Evolutionary conservation across 2,797 vertebrate genomes (phyloP).

Genomic region (Peromyscus attwateri): DNA sequence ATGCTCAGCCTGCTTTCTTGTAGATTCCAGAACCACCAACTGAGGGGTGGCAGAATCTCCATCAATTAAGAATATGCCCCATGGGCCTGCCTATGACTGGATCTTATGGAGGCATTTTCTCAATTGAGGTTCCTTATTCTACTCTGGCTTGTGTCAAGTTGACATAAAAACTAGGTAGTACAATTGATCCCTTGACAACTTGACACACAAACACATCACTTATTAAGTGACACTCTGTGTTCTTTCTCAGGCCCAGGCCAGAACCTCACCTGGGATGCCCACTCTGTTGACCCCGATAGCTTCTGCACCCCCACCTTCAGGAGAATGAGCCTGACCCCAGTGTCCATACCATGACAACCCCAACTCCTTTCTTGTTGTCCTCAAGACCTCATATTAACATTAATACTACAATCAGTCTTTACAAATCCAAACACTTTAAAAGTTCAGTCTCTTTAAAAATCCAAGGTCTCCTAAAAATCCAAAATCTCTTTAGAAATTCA

Average conservation of each 20-base stretch:
- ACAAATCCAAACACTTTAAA: not conserved
- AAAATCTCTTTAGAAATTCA: not conserved
- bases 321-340: conserved; percentile 36
- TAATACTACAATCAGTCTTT: not conserved
- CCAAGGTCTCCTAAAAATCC: not conserved
- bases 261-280: conserved; percentile 15
- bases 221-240: not conserved
- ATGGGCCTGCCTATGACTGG: not conserved
- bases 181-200: not conserved
- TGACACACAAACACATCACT: not conserved
- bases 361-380: not conserved
- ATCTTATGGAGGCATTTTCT: not conserved
- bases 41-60: not conserved
- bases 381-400: not conserved
- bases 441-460: not conserved
- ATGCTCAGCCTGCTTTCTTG: not conserved
- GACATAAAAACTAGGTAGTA: not conserved
- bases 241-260: conserved; percentile 83
- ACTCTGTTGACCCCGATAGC: conserved; percentile 36
- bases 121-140: not conserved
- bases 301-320: accelerated
- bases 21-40: not conserved
- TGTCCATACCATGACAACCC: not conserved
- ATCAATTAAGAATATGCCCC: not conserved
- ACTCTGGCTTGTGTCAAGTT: not conserved